A percentile compares a stretch with the other conserved stretches of the same genome.
These are phyloP conservation scores for Catonia carolina DNA, from an alignment of 2,888 invertebrate genomes.

Conservation along the genomic window DNA sequence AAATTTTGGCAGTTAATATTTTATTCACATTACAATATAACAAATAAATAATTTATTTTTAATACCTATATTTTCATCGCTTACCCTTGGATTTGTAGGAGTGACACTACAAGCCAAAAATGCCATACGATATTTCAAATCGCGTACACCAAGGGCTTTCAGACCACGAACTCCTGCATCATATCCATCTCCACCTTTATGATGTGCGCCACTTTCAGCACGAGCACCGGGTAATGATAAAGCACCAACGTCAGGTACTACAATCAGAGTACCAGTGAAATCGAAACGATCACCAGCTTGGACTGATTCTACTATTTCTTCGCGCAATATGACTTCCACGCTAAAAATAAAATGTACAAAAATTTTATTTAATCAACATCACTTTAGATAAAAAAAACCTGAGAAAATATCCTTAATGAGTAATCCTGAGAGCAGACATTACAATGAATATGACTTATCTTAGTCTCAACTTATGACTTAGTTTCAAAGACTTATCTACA, in stretches of 20 bases:
- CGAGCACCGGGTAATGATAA: slow-evolving; percentile 79
- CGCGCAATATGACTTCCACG: slow-evolving; percentile 88
- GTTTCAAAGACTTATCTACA: no score
- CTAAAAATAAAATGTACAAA: slow-evolving; percentile 38
- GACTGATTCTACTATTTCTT: slow-evolving; percentile 93
- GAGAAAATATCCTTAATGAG: no score
- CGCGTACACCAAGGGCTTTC: slow-evolving; percentile 78
- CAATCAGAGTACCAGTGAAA: slow-evolving; percentile 92
- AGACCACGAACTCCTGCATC: slow-evolving; percentile 84
- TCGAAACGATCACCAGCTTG: slow-evolving; percentile 83
- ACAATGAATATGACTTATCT: no score
- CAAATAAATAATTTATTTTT: no score
- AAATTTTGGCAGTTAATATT: no score
- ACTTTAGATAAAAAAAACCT: no score
- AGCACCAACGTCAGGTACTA: slow-evolving; percentile 91
- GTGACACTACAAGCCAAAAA: slow-evolving; percentile 92
- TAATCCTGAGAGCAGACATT: no score
- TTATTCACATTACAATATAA: no score
- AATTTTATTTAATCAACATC: no score
- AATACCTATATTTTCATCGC: no score
- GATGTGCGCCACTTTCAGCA: slow-evolving; percentile 70
- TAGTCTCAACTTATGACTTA: not conserved
- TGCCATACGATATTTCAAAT: slow-evolving; percentile 80
- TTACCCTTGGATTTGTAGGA: slow-evolving; percentile 69
- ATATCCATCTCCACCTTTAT: slow-evolving; percentile 62